Evolutionary conservation across 2,113 vertebrate species (phyloP), one percentile per base, ranked within the genome.

Genomic region (Rattus norvegicus): DNA sequence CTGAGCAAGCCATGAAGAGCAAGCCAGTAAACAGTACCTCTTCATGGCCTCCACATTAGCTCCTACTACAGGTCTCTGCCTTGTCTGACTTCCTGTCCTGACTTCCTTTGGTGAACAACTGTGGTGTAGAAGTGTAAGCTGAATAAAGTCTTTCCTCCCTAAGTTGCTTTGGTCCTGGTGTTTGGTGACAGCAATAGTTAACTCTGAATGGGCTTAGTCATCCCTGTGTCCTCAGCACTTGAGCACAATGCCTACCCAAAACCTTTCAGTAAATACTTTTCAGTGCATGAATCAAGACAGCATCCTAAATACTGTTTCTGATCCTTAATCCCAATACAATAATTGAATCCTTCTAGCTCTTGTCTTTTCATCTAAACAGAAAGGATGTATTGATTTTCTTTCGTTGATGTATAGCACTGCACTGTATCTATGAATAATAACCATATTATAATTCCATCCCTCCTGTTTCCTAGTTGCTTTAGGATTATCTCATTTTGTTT

Each of bases 311-410:
- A 86, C 65, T 91, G 5, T 59, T 33, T 67, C 65, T 54, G 24
- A 13, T 61, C 20, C 54, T 72, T 72, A n/a, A 77, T 59, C 43
- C 83, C 5, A 88, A 52, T 36, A 95, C 3, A 63, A 2, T 89
- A 26, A 86, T 85, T 69, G 61, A 94, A 36, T 77, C 84, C 94
- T 96, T 94, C 33, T 93, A 73, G 89, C 80, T 76, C n/a, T n/a
- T n/a, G 52, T 52, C 61, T 88, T 54, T 92, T 92, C 84, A 88
- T 47, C 43, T 86, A 54, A 90, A 10, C 93, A 89, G 47, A 92
- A 92, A 81, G 16, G 22, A 52, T 85, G 36, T 93, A 72, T 61
- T 59, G 22, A 89, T 94, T 93, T 93, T 67, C 80, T 92, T 84
- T 84, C 72, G 79, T 22, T 54, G 17, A n/a, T 83, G 52, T 1